Conservation (phyloP, 2,113 vertebrate genomes). For the Gymnogyps californianus region DNA sequence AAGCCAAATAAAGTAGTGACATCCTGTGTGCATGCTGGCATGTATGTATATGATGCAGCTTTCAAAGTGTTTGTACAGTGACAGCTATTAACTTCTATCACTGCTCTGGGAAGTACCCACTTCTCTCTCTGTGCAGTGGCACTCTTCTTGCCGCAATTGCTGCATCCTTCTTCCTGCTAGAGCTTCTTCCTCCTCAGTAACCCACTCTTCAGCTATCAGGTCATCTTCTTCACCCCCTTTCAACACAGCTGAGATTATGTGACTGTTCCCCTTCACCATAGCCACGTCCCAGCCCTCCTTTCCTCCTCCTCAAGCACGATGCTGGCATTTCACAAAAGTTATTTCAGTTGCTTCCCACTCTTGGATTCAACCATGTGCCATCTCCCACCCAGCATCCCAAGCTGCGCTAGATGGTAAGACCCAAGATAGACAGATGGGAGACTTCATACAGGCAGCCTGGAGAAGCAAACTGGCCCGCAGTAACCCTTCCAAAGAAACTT, state of each 20-base stretch:
- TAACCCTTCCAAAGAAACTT: background rate
- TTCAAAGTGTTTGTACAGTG: background rate
- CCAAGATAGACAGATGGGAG: background rate
- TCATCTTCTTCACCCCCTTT: background rate
- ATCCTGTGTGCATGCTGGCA: background rate
- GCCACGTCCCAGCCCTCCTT: background rate
- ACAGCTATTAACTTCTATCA: background rate
- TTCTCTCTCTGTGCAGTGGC: background rate
- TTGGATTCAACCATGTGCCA: background rate
- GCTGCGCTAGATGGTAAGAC: background rate
- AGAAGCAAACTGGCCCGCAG: background rate
- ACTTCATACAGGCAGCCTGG: background rate
- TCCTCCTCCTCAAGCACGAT: constrained; percentile 50
- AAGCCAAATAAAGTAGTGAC: background rate
- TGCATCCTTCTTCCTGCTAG: background rate
- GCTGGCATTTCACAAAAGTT: constrained; percentile 54
- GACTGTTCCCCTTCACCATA: background rate
- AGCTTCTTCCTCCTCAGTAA: background rate
- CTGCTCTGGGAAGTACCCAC: background rate
- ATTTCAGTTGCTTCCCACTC: constrained; percentile 61
- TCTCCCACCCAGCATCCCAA: constrained; percentile 18
- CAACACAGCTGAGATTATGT: background rate
- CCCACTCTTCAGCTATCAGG: background rate
- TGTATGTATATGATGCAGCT: background rate
- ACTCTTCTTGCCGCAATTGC: background rate